Base-by-base conservation (phyloP, 2,888 invertebrate species). In the Strigamia maritima region DNA sequence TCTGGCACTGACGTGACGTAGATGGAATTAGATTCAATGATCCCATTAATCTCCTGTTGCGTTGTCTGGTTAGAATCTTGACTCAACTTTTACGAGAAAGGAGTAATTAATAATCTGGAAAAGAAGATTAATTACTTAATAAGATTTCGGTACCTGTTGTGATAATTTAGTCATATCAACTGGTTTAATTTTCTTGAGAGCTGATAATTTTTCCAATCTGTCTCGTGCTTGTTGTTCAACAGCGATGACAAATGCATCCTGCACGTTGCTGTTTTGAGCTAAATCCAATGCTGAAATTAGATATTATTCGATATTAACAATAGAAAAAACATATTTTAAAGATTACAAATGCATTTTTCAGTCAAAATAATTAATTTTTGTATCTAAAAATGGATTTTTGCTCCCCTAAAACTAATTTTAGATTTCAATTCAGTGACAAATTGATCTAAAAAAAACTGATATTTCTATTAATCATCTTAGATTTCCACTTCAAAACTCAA, bases 201-300 rank as follows among this genome's bases (percentile, higher is more conserved):
- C 94, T 81, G 96, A 94, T 85, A 97, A 90, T 85, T 93, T 91
- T 89, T 97, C 95, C 86, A 97, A 90, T 85, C 95, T 92, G 89
- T 95, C 94, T 84, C 94, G 90, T 60, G 88, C 94, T 89, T 94
- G 95, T 89, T 97, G 95, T 89, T 97, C 97, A 86, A 97, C 95
- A 83, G 97, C 97, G 88, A 97, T 97, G 89, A 97, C 95, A 90
- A 97, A 97, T 83, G 97, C 97, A 93, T 97, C 95, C 88, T 95
- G 94, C 85, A 97, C 92, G 86, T 93, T 93, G 88, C 92, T 93
- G 86, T 89, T 88, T 84, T 91, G 89, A 81, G 93, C 93, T 87
- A 94, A 90, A 87, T 94, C 94, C 86, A 92, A 90, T 86, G 94
- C 94, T 94, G 89, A 26, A 89, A 89, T 19, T 14, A 4, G n/a